Evolutionary conservation across 53 echinoderm and acorn worm species (phyloP).

Genomic region (Patiria pectinifera): DNA sequence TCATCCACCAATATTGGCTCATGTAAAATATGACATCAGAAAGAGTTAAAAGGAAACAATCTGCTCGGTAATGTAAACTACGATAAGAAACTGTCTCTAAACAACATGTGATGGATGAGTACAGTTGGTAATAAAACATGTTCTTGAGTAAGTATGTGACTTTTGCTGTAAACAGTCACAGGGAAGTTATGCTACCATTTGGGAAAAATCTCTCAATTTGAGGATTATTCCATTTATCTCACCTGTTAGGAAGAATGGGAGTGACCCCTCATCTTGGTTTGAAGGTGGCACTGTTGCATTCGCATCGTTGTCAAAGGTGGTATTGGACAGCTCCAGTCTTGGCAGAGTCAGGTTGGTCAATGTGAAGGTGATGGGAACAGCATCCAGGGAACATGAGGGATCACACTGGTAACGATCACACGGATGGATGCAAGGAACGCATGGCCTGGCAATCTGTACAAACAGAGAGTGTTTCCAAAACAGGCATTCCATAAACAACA

Average conservation of each 20-base stretch:
- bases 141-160: too few species aligned
- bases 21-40: too few species aligned
- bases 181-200: too few species aligned
- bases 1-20: too few species aligned
- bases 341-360: conserved; percentile 46
- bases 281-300: not conserved
- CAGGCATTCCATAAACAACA: too few species aligned
- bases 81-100: too few species aligned
- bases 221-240: not conserved
- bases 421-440: conserved; percentile 55
- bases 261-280: not conserved
- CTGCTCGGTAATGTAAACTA: too few species aligned
- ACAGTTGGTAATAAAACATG: too few species aligned
- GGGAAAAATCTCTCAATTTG: too few species aligned
- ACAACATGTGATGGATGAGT: too few species aligned
- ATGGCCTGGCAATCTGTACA: conserved; percentile 56
- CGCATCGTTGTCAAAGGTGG: not conserved
- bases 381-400: conserved; percentile 39
- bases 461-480: not conserved
- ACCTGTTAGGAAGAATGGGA: conserved; percentile 62
- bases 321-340: not conserved
- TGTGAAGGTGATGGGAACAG: conserved; percentile 21
- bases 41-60: too few species aligned
- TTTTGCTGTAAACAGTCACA: too few species aligned
- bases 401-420: conserved; percentile 65